These are phyloP conservation scores for Ethmia dodecea DNA, from an alignment of 2,888 invertebrate species.

Conservation along the genomic window DNA sequence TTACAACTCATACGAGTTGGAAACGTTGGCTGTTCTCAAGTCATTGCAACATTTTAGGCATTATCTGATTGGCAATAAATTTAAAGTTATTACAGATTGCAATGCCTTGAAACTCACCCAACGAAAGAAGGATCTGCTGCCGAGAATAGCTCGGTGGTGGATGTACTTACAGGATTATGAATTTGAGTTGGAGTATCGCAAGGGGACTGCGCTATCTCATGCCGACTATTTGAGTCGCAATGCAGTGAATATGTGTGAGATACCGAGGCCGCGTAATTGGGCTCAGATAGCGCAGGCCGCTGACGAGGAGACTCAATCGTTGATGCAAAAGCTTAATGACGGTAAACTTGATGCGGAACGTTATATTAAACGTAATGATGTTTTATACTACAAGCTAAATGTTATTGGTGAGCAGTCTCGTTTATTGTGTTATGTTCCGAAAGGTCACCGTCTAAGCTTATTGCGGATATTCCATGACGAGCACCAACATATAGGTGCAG, in stretches of 20 bases:
- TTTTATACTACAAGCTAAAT: conserved; percentile 16
- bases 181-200: conserved; percentile 19
- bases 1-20: conserved; percentile 35
- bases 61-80: conserved; percentile 31
- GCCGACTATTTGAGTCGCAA: conserved; percentile 24
- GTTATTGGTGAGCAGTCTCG: conserved; percentile 10
- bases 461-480: conserved; percentile 5
- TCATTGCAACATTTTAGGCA: conserved; percentile 32
- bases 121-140: conserved; percentile 21
- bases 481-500: conserved; percentile 32
- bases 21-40: conserved; percentile 34
- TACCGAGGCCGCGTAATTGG: conserved; percentile 18
- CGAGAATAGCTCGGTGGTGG: conserved; percentile 25
- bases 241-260: conserved; percentile 11
- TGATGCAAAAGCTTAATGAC: conserved; percentile 14
- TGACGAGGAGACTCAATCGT: too few species aligned
- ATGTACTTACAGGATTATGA: conserved; percentile 22
- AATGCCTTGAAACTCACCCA: conserved; percentile 19
- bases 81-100: conserved; percentile 21
- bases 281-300: too few species aligned
- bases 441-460: conserved; percentile 14
- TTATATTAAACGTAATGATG: conserved; percentile 13
- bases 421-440: conserved; percentile 23
- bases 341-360: conserved; percentile 10
- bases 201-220: conserved; percentile 20